Conservation (phyloP, 2,888 invertebrate genomes). For the Orthosia incerta region DNA sequence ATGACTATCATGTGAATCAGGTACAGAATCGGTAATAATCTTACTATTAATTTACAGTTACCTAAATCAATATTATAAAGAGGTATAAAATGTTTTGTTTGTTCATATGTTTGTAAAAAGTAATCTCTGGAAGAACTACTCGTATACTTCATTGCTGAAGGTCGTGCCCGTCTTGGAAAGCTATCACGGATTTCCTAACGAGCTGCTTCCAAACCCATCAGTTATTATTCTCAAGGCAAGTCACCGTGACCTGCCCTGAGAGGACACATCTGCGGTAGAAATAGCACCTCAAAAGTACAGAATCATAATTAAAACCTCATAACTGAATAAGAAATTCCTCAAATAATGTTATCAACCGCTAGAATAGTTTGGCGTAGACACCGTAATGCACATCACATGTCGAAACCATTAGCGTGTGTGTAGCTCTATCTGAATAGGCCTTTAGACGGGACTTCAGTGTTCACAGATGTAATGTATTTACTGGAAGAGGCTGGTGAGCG, state of each 20-base stretch:
- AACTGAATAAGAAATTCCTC: not conserved
- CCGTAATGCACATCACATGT: slow-evolving; percentile 76
- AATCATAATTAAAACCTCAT: slow-evolving; percentile 1
- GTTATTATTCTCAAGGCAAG: no score
- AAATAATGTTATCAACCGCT: slow-evolving; percentile 29
- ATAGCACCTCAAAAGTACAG: not conserved
- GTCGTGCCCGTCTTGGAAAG: no score
- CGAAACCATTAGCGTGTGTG: slow-evolving; percentile 74
- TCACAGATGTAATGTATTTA: slow-evolving; percentile 21
- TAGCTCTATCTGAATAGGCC: slow-evolving; percentile 72
- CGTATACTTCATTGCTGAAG: no score
- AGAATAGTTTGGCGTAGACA: slow-evolving; percentile 45
- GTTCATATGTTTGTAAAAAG: no score
- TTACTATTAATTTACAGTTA: slow-evolving; percentile 13
- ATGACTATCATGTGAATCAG: slow-evolving; percentile 36
- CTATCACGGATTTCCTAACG: no score
- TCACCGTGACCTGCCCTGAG: no score
- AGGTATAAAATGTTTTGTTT: not conserved
- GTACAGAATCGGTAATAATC: slow-evolving; percentile 10
- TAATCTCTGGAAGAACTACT: no score
- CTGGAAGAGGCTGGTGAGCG: slow-evolving; percentile 32
- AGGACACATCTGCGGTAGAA: no score
- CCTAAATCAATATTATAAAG: not conserved
- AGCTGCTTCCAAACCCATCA: no score
- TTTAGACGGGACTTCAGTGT: slow-evolving; percentile 59